Evolutionary conservation across 2,797 vertebrate genomes (phyloP).

Genomic region (Poeciliopsis presidionis): DNA sequence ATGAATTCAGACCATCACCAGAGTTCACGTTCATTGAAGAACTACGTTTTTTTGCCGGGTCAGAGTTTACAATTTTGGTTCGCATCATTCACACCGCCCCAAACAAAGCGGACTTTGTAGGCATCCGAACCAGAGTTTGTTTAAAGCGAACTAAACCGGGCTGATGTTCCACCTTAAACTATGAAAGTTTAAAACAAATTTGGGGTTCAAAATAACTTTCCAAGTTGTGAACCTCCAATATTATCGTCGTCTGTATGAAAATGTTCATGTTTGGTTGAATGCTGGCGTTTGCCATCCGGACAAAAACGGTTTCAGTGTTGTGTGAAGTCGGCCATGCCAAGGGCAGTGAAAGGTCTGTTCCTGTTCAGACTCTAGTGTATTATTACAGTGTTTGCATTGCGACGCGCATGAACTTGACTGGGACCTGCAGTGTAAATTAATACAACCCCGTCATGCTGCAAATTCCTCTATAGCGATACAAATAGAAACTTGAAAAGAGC

Average conservation of each 20-base stretch:
- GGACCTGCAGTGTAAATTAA: conserved; percentile 5
- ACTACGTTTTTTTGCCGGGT: too few species aligned
- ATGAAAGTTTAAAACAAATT: neutral
- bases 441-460: conserved; percentile 6
- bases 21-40: too few species aligned
- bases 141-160: too few species aligned
- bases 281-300: neutral
- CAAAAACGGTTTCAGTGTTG: neutral
- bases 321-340: neutral
- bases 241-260: neutral
- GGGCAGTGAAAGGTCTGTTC: neutral
- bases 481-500: conserved; percentile 7
- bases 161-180: neutral
- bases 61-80: too few species aligned
- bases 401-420: neutral
- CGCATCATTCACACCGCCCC: too few species aligned
- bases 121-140: too few species aligned
- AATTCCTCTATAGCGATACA: neutral
- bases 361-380: neutral
- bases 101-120: too few species aligned
- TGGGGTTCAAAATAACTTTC: neutral
- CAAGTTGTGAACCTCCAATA: neutral
- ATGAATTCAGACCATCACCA: too few species aligned
- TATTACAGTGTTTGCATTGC: neutral
- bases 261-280: neutral